Conservation (phyloP, 2,797 vertebrate species). For the Clamator glandarius region DNA sequence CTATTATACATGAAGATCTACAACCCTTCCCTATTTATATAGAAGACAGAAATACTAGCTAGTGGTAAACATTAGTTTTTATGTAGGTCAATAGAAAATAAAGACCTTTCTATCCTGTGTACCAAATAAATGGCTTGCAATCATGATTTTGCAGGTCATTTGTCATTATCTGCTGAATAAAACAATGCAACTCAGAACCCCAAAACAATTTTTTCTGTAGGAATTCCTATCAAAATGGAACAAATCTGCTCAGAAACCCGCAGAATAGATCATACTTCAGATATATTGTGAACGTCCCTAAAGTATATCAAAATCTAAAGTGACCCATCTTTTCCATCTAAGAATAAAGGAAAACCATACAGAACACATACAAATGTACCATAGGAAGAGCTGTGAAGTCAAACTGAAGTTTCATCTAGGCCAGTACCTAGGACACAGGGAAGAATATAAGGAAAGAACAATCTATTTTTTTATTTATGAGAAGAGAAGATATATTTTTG, state of each 20-base stretch:
- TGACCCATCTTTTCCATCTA: not conserved
- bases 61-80: not conserved
- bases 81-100: not conserved
- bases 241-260: not conserved
- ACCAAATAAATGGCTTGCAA: not conserved
- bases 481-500: not conserved
- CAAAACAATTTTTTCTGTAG: rapidly evolving
- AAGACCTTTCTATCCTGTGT: not conserved
- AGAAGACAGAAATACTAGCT: not conserved
- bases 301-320: not conserved
- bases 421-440: not conserved
- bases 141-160: not conserved
- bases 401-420: not conserved
- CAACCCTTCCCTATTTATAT: not conserved
- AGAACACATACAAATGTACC: not conserved
- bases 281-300: not conserved
- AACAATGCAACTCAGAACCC: not conserved
- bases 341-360: not conserved
- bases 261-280: not conserved
- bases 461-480: not conserved
- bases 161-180: not conserved
- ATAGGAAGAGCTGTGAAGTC: not conserved
- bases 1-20: not conserved
- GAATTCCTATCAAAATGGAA: not conserved
- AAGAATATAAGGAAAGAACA: not conserved